Evolutionary conservation across 2,797 vertebrate genomes (phyloP).

Genomic region (Protosalanx chinensis): DNA sequence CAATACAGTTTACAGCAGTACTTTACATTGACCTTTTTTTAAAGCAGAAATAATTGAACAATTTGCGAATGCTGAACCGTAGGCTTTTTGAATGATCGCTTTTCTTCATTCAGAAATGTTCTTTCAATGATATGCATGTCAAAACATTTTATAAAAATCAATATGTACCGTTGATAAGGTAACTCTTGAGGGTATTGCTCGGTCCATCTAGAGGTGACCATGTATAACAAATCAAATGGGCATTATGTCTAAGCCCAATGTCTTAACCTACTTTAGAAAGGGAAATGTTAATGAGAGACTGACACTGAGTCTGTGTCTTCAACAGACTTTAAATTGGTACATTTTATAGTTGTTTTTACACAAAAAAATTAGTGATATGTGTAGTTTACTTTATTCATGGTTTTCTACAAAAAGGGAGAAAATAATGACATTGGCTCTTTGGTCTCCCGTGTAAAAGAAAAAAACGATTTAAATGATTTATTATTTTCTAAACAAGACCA

Average conservation of each 20-base stretch:
- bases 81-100: constrained; percentile 49
- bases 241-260: constrained; percentile 50
- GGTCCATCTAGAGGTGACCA: constrained; percentile 31
- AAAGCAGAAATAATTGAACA: constrained; percentile 49
- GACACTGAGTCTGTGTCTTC: constrained; percentile 48
- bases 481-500: constrained; percentile 70
- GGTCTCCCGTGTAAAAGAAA: constrained; percentile 70
- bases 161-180: constrained; percentile 57
- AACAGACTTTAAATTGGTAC: constrained; percentile 63
- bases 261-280: constrained; percentile 49
- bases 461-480: constrained; percentile 68
- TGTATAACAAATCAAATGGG: constrained; percentile 39
- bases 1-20: constrained; percentile 57
- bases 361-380: constrained; percentile 57
- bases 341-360: constrained; percentile 77
- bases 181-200: constrained; percentile 58
- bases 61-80: constrained; percentile 49
- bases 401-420: constrained; percentile 72
- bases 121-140: constrained; percentile 62
- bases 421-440: constrained; percentile 69
- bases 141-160: constrained; percentile 58
- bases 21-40: constrained; percentile 30
- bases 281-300: constrained; percentile 40
- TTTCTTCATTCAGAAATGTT: constrained; percentile 53
- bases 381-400: constrained; percentile 70